These are phyloP conservation scores for Acromyrmex charruanus DNA, from an alignment of 1,140 invertebrate genomes.

Conservation along the genomic window DNA sequence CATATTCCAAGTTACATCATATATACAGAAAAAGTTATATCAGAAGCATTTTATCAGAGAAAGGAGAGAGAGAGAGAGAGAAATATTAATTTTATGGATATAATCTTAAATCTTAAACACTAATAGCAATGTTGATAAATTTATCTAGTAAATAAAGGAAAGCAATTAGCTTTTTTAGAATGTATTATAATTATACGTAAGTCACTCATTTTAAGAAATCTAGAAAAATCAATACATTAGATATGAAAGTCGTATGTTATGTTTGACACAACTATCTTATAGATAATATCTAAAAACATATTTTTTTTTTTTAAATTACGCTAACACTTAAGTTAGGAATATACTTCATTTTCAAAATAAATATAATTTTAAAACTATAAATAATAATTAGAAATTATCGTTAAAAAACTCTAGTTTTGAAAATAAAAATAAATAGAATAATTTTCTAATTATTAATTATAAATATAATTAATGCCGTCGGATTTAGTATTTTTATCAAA, in stretches of 20 bases:
- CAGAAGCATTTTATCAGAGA: neutral
- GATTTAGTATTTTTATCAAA: neutral
- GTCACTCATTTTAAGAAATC: neutral
- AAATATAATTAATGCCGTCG: neutral
- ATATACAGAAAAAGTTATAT: constrained; percentile 15
- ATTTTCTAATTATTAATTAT: neutral
- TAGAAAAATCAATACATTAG: neutral
- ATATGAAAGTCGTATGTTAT: neutral
- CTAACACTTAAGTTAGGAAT: neutral
- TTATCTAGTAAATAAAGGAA: constrained; percentile 2
- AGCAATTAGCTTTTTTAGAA: neutral
- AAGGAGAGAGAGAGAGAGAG: neutral
- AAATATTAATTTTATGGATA: neutral
- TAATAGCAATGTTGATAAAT: neutral
- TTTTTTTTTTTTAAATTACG: neutral
- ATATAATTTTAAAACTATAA: neutral
- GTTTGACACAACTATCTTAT: neutral
- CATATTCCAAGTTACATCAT: neutral
- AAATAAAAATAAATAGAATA: constrained; percentile 6
- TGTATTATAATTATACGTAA: neutral
- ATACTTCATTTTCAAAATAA: neutral
- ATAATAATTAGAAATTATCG: constrained; percentile 4
- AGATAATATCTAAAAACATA: neutral
- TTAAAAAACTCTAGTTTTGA: neutral
- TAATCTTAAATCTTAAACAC: neutral